These are phyloP conservation scores for Tromatobia lineatoria DNA, from an alignment of 2,888 invertebrate species.

Conservation along the genomic window DNA sequence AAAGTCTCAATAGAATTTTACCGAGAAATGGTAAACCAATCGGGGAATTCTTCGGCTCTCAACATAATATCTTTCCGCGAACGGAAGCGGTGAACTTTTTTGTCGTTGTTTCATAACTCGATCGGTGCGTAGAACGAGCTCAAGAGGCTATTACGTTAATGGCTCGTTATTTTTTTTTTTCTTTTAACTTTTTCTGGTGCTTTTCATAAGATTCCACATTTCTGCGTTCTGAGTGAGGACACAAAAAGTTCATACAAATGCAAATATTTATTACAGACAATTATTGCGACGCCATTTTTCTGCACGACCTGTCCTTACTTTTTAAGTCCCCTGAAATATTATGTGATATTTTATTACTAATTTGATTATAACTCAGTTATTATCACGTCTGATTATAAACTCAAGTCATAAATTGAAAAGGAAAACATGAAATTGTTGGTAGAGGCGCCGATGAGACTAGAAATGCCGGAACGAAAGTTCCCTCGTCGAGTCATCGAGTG, in stretches of 20 bases:
- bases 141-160: conserved; percentile 53
- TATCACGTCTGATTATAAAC: not conserved
- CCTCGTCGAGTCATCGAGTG: conserved; percentile 52
- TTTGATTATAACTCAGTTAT: not conserved
- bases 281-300: conserved; percentile 21
- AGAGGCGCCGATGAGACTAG: not conserved
- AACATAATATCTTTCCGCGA: conserved; percentile 19
- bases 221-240: conserved; percentile 58
- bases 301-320: conserved; percentile 34
- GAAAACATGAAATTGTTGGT: not conserved
- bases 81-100: conserved; percentile 49
- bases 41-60: not conserved
- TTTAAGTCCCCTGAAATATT: not conserved
- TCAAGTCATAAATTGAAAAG: conserved; percentile 12
- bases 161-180: conserved; percentile 35
- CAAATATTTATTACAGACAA: conserved; percentile 61
- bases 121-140: conserved; percentile 35
- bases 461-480: conserved; percentile 46
- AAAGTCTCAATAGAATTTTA: not conserved
- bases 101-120: conserved; percentile 49
- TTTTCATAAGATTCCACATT: conserved; percentile 1
- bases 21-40: not conserved
- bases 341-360: not conserved
- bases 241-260: conserved; percentile 69
- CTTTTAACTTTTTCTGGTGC: conserved; percentile 4